Conservation (phyloP, 2,888 invertebrate species). For the Euphydryas editha region DNA sequence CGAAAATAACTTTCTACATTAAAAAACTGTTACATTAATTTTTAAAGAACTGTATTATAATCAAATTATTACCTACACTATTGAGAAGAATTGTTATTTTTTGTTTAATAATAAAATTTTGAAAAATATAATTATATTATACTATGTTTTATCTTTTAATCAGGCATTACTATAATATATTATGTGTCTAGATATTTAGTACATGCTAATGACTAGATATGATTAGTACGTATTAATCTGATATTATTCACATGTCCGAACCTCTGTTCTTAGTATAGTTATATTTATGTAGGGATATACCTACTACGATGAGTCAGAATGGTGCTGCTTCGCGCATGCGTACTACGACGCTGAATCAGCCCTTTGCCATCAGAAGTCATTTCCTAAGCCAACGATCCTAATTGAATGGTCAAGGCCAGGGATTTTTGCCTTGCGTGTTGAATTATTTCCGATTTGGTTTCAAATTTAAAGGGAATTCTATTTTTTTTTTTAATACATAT, state of each 20-base stretch:
- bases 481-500: no score
- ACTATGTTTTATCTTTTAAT: no score
- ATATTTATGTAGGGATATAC: conserved; percentile 14
- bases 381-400: conserved; percentile 40
- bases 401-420: conserved; percentile 43
- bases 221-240: neutral
- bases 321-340: conserved; percentile 48
- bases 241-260: conserved; percentile 6
- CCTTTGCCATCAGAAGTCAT: conserved; percentile 47
- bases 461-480: no score
- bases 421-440: conserved; percentile 14
- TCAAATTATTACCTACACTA: no score
- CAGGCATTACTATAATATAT: no score
- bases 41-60: no score
- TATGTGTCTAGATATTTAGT: neutral
- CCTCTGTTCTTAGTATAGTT: conserved; percentile 14
- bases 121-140: no score
- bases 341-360: conserved; percentile 59
- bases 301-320: conserved; percentile 27
- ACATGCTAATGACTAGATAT: neutral
- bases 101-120: no score
- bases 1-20: neutral
- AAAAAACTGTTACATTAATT: neutral
- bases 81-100: no score
- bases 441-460: neutral